Base-by-base conservation (phyloP, 2,888 invertebrate species). In the Pimpla rufipes region DNA sequence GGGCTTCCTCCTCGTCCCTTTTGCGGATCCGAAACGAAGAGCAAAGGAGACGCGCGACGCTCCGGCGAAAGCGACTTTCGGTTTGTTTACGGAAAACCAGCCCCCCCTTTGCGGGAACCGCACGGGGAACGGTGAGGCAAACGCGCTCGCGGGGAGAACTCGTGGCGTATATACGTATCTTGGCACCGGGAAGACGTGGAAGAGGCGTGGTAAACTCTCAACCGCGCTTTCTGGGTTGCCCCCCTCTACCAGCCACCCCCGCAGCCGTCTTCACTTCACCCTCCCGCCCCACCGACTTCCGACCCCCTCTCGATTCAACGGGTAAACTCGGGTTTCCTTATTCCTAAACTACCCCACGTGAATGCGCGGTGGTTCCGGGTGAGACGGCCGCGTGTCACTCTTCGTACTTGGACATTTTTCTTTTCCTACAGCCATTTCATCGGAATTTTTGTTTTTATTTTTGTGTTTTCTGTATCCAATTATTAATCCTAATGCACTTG, bases 401-500 rank as follows among this genome's bases (percentile, higher is more conserved):
- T n/a, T n/a, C n/a, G n/a, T n/a, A n/a, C n/a, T 0, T 21, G 21
- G 11, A 42, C 42, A 8, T 21, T 21, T 50, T 21, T 52, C 21
- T 18, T 18, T 52, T n/a, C n/a, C n/a, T n/a, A 21, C 21, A 11
- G 96, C 96, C 42, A 96, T 95, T 86, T 94, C 90, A 96, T 96
- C 2, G 98, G 97, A 89, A 99, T 97, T 86, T 95, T 94, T 64
- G 96, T 93, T 86, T 93, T 94, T 7, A 94, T 89, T 74, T 90
- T 87, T 23, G 86, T 88, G 10, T 91, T 90, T 86, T 91, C 21
- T 55, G 66, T 59, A 29, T 29, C 5, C 29, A 29, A 3, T 29
- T 29, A 3, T 29, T 3, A 29, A 29, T 29, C 29, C 29, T 29
- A 29, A 29, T 29, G 5, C 29, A 29, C 3, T 29, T 29, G 29